phyloP scores from a whole-genome alignment of 2,797 vertebrate genomes.

The Chrysocyon brachyurus region DNA sequence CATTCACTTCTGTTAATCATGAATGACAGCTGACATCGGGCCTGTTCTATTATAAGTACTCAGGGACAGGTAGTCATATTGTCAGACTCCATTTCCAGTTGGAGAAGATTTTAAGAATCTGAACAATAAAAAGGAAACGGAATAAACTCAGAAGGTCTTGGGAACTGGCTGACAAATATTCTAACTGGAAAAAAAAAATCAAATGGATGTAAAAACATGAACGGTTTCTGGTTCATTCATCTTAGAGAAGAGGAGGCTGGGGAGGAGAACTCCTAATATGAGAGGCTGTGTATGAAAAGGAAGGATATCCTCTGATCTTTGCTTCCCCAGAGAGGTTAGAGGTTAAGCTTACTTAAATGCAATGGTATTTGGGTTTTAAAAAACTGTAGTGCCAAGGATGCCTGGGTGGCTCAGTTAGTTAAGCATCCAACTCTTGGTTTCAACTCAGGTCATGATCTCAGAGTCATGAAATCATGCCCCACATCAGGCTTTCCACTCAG shows the following conservation, averaged over 20 bases:
- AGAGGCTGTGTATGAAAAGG: neutral
- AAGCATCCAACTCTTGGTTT: neutral
- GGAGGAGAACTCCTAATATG: neutral
- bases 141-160: neutral
- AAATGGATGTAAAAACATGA: neutral
- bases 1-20: neutral
- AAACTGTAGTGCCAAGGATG: neutral
- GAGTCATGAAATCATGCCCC: no score
- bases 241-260: neutral
- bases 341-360: neutral
- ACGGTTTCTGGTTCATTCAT: neutral
- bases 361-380: neutral
- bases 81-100: neutral
- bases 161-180: neutral
- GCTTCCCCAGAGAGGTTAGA: neutral
- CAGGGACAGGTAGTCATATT: neutral
- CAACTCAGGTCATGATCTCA: neutral
- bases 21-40: neutral
- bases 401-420: neutral
- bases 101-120: neutral
- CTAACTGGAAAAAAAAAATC: neutral
- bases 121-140: neutral
- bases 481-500: neutral
- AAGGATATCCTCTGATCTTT: neutral
- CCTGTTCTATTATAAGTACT: neutral